Evolutionary conservation across 2,797 vertebrate genomes (phyloP).

Genomic region (Lemur catta): DNA sequence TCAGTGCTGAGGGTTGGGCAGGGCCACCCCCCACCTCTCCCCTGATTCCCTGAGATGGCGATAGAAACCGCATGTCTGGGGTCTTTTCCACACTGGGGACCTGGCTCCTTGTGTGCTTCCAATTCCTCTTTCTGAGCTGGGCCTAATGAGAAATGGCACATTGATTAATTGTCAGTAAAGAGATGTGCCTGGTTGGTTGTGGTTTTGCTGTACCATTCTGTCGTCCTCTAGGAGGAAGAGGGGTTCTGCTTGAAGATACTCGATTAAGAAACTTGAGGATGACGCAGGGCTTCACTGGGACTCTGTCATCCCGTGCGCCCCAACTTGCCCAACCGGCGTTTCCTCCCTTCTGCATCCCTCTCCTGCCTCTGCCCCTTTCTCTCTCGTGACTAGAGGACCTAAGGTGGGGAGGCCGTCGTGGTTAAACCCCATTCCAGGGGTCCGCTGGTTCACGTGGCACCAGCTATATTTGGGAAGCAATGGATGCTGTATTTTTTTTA

Average conservation of each 20-base stretch:
- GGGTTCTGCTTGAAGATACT: neutral
- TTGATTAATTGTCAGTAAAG: neutral
- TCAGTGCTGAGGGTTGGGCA: neutral
- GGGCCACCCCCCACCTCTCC: neutral
- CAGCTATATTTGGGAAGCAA: neutral
- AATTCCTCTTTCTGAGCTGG: neutral
- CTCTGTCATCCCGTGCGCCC: neutral
- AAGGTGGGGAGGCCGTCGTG: neutral
- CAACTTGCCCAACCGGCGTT: accelerated
- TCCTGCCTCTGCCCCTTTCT: neutral
- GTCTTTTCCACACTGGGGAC: neutral
- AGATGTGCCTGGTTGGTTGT: neutral
- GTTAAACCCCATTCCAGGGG: neutral
- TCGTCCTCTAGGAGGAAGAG: neutral
- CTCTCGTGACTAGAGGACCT: neutral
- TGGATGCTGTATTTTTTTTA: neutral
- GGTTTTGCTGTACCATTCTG: neutral
- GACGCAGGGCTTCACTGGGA: too few species aligned
- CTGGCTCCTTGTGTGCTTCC: neutral
- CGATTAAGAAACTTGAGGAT: neutral
- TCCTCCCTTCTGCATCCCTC: neutral
- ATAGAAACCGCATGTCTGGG: neutral
- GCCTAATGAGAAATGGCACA: neutral
- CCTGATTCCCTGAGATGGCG: neutral
- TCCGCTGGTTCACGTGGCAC: neutral